These are phyloP conservation scores for Sorex maritimensis DNA, from an alignment of 2,797 vertebrate species.

Conservation along the genomic window DNA sequence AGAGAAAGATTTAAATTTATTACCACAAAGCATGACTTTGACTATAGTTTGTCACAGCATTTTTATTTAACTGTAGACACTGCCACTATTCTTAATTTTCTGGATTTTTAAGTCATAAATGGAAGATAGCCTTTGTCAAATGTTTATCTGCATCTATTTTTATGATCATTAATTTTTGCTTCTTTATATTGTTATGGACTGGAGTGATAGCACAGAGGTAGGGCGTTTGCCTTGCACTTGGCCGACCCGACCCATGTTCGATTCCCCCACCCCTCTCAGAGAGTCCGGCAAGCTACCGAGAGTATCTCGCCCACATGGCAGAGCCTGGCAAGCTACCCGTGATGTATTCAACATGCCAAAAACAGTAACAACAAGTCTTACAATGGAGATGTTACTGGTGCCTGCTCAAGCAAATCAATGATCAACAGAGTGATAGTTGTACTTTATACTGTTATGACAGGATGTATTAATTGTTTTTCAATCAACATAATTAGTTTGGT, in stretches of 20 bases:
- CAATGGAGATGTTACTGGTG: too few species aligned
- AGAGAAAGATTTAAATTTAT: background rate
- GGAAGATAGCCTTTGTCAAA: background rate
- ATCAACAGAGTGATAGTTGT: too few species aligned
- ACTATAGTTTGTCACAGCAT: background rate
- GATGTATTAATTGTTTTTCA: background rate
- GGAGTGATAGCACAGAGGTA: too few species aligned
- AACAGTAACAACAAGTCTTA: too few species aligned
- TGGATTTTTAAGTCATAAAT: background rate
- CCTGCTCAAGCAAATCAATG: too few species aligned
- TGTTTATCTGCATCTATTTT: background rate
- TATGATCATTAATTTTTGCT: background rate
- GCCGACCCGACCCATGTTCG: too few species aligned
- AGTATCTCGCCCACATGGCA: too few species aligned
- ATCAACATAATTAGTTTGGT: background rate
- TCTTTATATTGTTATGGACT: background rate
- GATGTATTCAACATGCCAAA: too few species aligned
- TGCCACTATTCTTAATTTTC: background rate
- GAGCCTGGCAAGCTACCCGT: too few species aligned
- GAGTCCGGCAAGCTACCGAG: too few species aligned
- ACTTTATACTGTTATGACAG: background rate
- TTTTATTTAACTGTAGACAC: background rate
- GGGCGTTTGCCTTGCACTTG: too few species aligned
- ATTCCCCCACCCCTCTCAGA: too few species aligned
- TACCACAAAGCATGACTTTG: background rate